Conservation (phyloP, 2,113 vertebrate genomes). For the Microtus oregoni region DNA sequence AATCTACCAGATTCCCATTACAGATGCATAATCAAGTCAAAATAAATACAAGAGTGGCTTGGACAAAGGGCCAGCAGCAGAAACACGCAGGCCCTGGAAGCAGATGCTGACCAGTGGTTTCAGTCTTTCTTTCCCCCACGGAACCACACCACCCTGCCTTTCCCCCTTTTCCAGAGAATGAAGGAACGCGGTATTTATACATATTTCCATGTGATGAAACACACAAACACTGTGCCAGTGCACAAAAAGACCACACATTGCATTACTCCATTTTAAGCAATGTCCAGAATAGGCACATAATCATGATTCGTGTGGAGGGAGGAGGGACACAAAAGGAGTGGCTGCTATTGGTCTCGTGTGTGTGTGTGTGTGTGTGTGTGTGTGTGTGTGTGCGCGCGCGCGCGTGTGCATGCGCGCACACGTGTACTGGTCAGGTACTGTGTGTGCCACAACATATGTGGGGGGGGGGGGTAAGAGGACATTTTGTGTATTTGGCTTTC, state of each 20-base stretch:
- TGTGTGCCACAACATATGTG: not conserved
- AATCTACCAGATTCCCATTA: not conserved
- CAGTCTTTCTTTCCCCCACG: not conserved
- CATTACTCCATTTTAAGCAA: not conserved
- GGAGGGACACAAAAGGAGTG: not conserved
- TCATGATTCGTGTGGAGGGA: not conserved
- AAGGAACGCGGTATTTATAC: not conserved
- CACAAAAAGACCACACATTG: not conserved
- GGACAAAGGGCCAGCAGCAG: not conserved
- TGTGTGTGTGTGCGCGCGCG: not conserved
- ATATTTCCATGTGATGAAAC: not conserved
- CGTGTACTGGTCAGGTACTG: not conserved
- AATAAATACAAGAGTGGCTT: not conserved
- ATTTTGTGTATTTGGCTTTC: not conserved
- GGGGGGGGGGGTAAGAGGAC: too few species aligned
- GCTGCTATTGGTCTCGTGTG: not conserved
- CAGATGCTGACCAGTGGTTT: not conserved
- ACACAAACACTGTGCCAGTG: not conserved
- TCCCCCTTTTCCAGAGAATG: not conserved
- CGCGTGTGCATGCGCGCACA: too few species aligned
- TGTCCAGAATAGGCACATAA: not conserved
- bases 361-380: not conserved
- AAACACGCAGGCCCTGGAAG: not conserved
- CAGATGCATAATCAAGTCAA: constrained; percentile 29
- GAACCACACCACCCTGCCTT: not conserved